Conservation (phyloP, 2,888 invertebrate species). For the Ametastegia equiseti region DNA sequence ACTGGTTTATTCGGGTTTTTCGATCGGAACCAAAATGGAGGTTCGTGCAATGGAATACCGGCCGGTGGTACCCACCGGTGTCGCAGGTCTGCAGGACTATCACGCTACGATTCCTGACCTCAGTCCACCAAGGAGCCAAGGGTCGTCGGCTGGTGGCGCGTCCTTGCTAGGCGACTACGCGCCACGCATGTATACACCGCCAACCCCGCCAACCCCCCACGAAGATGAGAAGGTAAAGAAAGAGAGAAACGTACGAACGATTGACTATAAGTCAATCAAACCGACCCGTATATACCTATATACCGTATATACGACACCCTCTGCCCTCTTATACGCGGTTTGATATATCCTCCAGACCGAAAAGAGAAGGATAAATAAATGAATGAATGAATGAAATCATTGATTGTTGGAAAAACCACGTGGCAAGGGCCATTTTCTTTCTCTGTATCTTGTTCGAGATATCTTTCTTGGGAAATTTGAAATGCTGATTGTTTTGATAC, state of each 20-base stretch:
- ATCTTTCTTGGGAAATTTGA: too few relatives aligned
- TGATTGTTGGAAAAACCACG: too few relatives aligned
- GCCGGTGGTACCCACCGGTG: constrained; percentile 76
- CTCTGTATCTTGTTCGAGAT: not conserved
- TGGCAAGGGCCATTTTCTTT: not conserved
- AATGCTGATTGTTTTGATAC: too few relatives aligned
- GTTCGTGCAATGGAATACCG: constrained; percentile 79
- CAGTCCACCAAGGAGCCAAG: constrained; percentile 74
- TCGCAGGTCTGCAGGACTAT: constrained; percentile 73
- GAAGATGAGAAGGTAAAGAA: constrained; percentile 73
- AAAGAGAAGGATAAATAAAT: not conserved
- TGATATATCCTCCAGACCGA: too few relatives aligned
- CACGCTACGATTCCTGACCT: constrained; percentile 74
- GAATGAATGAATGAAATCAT: too few relatives aligned
- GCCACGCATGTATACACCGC: constrained; percentile 75
- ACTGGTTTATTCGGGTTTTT: constrained; percentile 69
- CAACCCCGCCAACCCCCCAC: constrained; percentile 74
- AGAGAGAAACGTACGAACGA: constrained; percentile 3
- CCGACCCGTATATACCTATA: not conserved
- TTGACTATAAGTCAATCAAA: not conserved
- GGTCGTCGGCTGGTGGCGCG: constrained; percentile 74
- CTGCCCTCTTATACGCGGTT: too few relatives aligned
- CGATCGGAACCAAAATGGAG: constrained; percentile 76
- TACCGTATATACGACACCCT: too few relatives aligned
- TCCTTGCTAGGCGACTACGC: constrained; percentile 74